Evolutionary conservation across 2,113 vertebrate species (phyloP).

Genomic region (Micronisus gabar): DNA sequence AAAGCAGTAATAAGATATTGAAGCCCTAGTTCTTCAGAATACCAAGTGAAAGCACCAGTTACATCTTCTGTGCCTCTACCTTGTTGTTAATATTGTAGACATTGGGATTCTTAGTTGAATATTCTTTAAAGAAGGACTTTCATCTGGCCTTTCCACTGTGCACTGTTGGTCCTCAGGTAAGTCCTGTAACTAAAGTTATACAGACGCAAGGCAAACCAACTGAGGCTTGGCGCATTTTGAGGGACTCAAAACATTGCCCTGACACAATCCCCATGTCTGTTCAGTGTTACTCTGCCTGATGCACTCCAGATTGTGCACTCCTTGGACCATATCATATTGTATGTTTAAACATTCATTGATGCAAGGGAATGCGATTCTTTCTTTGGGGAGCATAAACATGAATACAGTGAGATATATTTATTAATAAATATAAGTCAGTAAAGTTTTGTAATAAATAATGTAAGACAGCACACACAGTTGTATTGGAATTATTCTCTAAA

Average conservation of each 20-base stretch:
- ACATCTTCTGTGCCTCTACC: not conserved
- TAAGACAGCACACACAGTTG: not conserved
- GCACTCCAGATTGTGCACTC: not conserved
- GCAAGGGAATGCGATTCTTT: not conserved
- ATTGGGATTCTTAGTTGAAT: not conserved
- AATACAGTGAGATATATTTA: not conserved
- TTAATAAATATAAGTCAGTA: not conserved
- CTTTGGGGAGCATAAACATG: not conserved
- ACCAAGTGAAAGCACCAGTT: not conserved
- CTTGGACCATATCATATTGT: not conserved
- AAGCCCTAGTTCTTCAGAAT: not conserved
- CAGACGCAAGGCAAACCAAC: not conserved
- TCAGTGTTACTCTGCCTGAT: not conserved
- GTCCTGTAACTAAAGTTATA: not conserved
- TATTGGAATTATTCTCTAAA: not conserved
- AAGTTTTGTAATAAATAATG: not conserved
- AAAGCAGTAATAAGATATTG: not conserved
- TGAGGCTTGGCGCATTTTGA: not conserved
- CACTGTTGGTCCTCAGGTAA: not conserved
- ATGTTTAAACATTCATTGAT: not conserved
- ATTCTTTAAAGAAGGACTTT: not conserved
- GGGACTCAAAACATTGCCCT: not conserved
- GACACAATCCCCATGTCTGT: not conserved
- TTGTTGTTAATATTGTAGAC: not conserved
- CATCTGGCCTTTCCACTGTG: not conserved